Evolutionary conservation across 1,140 invertebrate species (phyloP), one percentile per base, ranked within the genome.

Genomic region (Cherax quadricarinatus): DNA sequence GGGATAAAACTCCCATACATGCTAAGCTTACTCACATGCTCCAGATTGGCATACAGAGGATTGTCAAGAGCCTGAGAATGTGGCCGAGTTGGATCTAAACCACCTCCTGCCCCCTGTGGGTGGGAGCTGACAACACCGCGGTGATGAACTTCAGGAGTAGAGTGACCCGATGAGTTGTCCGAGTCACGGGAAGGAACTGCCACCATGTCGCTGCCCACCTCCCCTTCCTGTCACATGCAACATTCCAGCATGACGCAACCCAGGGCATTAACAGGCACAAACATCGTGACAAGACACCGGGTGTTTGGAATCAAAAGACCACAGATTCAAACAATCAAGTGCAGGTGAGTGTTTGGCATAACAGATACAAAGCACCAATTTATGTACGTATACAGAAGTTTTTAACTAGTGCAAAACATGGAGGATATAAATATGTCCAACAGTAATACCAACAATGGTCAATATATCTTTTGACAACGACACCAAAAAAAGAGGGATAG

Each of bases 21-120:
- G 78, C 84, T 73, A 49, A 84, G 16, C 70, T 82, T 92, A 92
- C 93, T 94, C 86, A 94, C 93, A 92, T 93, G 91, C 78, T 93
- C 91, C 70, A 94, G 62, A 82, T 94, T 94, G 70, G 91, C 93
- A 93, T 94, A 94, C 70, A 93, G 91, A 30, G 93, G 93, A 93
- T 94, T 94, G 81, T 94, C 93, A 86, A 94, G 88, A 73, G 93
- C 89, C 89, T 94, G 93, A 83, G 93, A 93, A n/a, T 86, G 86
- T 62, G 93, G 91, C 86, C 92, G 88, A 41, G 83, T 90, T 18
- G 88, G 88, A 80, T 93, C 92, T 91, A 93, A 84, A 57, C 89
- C 89, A 12, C 85, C 92, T 62, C 89, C 85, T 41, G 85, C 91
- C 41, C 90, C 91, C 80, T 93, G 84, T 41, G 92, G 92, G 66